Evolutionary conservation across 2,113 vertebrate species (phyloP), one percentile per base, ranked within the genome.

Genomic region (Apaloderma vittatum): DNA sequence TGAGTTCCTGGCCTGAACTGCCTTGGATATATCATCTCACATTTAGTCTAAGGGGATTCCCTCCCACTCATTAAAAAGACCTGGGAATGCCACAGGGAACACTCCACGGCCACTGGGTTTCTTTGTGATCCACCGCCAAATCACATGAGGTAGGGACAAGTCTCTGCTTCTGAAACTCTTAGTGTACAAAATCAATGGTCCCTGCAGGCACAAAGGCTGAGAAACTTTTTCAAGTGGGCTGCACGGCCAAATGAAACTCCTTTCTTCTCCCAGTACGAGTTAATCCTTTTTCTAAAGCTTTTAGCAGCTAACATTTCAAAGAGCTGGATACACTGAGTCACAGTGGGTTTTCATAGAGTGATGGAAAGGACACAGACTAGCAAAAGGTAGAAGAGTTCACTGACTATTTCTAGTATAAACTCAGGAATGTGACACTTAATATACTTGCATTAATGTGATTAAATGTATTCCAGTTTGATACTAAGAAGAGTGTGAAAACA

Each of bases 231-330:
- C 48, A 89, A 93, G 82, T 1, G 3, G 37, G 72, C 62, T 75
- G 43, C 4, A 11, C 10, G 75, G 92, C 15, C 74, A 71, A 82
- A 91, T 32, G 37, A 86, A 90, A 65, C 29, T 75, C 74, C 40
- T 82, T 87, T 81, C 51, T 94, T 81, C 71, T 85, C 52, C 29
- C 70, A 71, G 37, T 19, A 57, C 21, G 54, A 87, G 34, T 57
- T 82, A 95, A 79, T 78, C 45, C 54, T 22, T 90, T 85, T 65
- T 30, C 40, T 88, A 61, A 91, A 93, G 74, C 77, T 82, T 84
- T 79, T 45, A 89, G 74, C 26, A 82, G 87, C 34, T 89, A 91
- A 85, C 36, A 70, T 85, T 93, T 85, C 90, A 94, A 91, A 93
- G 85, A 90, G 45, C 30, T 61, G 74, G 62, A 76, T 89, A 72